Base-by-base conservation (phyloP, 2,797 vertebrate genomes). In the Gila robusta region DNA sequence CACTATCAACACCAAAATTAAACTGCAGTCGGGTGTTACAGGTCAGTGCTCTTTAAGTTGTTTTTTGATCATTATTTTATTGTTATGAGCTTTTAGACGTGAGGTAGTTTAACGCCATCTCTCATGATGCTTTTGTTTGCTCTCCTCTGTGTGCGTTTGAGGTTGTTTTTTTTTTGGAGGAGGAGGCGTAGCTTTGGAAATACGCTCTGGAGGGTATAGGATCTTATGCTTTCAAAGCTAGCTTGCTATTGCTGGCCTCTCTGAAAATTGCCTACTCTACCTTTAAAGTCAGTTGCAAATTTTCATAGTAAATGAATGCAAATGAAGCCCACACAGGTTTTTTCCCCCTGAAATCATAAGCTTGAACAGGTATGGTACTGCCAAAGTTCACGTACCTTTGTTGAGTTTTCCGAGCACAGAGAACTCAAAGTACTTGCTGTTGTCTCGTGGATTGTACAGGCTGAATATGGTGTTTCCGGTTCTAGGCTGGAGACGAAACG, bases 381-480 rank as follows among this genome's bases (percentile, higher is more conserved):
- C 59, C n/a, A 73, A 79, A 39, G 23, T 44, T 77, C 9, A 59
- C 95, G 92, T 93, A 99, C 98, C 98, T 98, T 96, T 97, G 92
- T 98, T 98, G 92, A 98, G 94, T 87, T 97, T 96, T 82, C 98
- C 98, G 95, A 98, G 96, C 79, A 99, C 96, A 0, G 95, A 96
- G 92, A 99, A 98, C 93, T 99, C 98, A 92, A 99, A 98, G 94
- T 98, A 97, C 88, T 98, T 99, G 94, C 94, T 98, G 94, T 96
- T 97, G 94, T 99, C 97, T 84, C 92, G 89, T 5, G 97, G 95
- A 17, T 98, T 97, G 93, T 98, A 97, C 64, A 99, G 94, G 82
- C 96, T 95, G 62, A 99, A 99, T 83, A 96, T 87, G 0, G 93
- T 91, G 90, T 93, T 94, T 81, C 95, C 95, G 6, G 93, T 94